Evolutionary conservation across 2,888 invertebrate genomes (phyloP).

Genomic region (Carabus problematicus): DNA sequence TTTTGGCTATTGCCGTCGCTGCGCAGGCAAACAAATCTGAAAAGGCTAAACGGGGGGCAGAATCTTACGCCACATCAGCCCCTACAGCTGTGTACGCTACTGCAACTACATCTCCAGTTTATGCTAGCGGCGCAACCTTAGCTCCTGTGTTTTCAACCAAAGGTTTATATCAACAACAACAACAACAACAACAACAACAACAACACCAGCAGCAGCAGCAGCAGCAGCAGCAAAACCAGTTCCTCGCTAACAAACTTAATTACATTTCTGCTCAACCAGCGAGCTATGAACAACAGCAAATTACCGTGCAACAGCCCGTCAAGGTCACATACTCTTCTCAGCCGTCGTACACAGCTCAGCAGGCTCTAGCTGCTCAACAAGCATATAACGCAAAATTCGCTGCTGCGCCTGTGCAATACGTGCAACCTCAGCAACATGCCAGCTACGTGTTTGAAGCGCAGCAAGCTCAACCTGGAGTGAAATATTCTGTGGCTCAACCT

Average conservation of each 20-base stretch:
- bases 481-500: slow-evolving; percentile 17
- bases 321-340: slow-evolving; percentile 24
- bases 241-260: neutral
- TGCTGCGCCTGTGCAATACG: neutral
- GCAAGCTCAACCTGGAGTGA: slow-evolving; percentile 15
- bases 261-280: slow-evolving; percentile 23
- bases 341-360: slow-evolving; percentile 4
- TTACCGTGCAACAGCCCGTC: slow-evolving; percentile 14
- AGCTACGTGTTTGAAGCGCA: slow-evolving; percentile 34
- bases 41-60: slow-evolving; percentile 29
- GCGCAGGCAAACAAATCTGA: slow-evolving; percentile 16
- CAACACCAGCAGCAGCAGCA: neutral
- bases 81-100: slow-evolving; percentile 10
- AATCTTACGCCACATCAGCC: slow-evolving; percentile 19
- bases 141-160: slow-evolving; percentile 12
- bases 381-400: neutral
- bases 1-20: slow-evolving; percentile 9
- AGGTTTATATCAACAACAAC: slow-evolving; percentile 6
- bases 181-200: neutral
- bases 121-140: slow-evolving; percentile 7
- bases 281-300: slow-evolving; percentile 23
- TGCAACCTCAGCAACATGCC: slow-evolving; percentile 26
- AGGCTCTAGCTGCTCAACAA: slow-evolving; percentile 1
- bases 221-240: neutral
- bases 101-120: slow-evolving; percentile 16